A percentile compares a stretch with the other conserved stretches of the same genome.
These are phyloP conservation scores for Eilema griseolum DNA, from an alignment of 2,888 invertebrate species.

Conservation along the genomic window DNA sequence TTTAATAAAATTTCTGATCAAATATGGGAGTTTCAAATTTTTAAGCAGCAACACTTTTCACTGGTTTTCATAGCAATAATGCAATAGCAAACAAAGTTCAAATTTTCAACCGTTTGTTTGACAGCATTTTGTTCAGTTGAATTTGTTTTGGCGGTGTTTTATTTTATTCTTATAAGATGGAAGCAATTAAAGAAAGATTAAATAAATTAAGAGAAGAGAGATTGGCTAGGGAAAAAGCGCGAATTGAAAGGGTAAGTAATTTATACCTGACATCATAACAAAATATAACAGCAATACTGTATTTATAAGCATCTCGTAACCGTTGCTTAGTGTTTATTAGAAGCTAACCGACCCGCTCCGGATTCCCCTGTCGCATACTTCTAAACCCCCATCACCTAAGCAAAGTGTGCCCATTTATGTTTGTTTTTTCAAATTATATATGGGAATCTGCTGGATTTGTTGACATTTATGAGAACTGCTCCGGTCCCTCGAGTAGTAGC, in stretches of 20 bases:
- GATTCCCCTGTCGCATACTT: too few species aligned
- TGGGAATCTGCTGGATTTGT: too few species aligned
- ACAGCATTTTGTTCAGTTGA: background rate
- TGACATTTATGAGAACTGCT: too few species aligned
- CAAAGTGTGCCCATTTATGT: too few species aligned
- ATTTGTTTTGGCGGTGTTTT: background rate
- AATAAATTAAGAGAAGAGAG: conserved; percentile 74
- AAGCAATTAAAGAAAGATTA: background rate
- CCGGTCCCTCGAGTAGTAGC: too few species aligned
- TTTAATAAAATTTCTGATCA: too few species aligned
- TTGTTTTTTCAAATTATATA: too few species aligned
- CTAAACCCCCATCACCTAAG: too few species aligned
- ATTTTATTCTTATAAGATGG: background rate
- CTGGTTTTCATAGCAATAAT: background rate
- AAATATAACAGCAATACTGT: too few species aligned
- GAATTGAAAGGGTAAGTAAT: conserved; percentile 73
- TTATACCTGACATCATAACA: background rate
- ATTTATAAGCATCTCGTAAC: background rate
- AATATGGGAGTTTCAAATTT: background rate
- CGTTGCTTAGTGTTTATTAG: too few species aligned
- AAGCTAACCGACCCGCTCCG: too few species aligned
- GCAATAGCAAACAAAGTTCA: too few species aligned
- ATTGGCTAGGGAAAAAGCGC: conserved; percentile 73
- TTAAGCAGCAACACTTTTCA: background rate
- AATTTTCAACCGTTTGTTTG: conserved; percentile 1